These are phyloP conservation scores for Vombatus ursinus DNA, from an alignment of 2,113 vertebrate genomes.

Conservation along the genomic window DNA sequence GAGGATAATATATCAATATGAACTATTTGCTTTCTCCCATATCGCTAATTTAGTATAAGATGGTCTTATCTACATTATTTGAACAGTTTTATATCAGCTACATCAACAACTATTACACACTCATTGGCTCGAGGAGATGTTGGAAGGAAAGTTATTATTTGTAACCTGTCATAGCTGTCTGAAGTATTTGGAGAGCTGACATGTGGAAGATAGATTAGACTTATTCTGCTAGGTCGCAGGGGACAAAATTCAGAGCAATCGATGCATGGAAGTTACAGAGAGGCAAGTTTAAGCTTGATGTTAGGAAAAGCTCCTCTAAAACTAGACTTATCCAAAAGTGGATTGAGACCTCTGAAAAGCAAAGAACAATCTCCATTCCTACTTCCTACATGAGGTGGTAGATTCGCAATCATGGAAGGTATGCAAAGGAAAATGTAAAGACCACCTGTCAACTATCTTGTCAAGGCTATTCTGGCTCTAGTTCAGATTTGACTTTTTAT, in stretches of 20 bases:
- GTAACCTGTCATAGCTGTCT: not conserved
- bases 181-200: not conserved
- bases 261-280: not conserved
- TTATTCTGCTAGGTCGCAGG: not conserved
- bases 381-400: not conserved
- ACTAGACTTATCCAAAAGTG: not conserved
- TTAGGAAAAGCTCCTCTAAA: not conserved
- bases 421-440: not conserved
- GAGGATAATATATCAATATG: not conserved
- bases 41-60: not conserved
- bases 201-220: not conserved
- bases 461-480: not conserved
- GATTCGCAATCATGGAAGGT: not conserved
- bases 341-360: not conserved
- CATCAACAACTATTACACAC: constrained; percentile 18
- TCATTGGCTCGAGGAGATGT: not conserved
- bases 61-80: not conserved
- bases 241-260: not conserved
- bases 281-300: not conserved
- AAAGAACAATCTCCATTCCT: not conserved
- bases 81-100: not conserved
- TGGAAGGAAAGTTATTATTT: not conserved
- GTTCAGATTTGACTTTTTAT: not conserved
- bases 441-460: not conserved
- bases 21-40: not conserved